Base-by-base conservation (phyloP, 2,113 vertebrate genomes). In the Phoenicopterus ruber region DNA sequence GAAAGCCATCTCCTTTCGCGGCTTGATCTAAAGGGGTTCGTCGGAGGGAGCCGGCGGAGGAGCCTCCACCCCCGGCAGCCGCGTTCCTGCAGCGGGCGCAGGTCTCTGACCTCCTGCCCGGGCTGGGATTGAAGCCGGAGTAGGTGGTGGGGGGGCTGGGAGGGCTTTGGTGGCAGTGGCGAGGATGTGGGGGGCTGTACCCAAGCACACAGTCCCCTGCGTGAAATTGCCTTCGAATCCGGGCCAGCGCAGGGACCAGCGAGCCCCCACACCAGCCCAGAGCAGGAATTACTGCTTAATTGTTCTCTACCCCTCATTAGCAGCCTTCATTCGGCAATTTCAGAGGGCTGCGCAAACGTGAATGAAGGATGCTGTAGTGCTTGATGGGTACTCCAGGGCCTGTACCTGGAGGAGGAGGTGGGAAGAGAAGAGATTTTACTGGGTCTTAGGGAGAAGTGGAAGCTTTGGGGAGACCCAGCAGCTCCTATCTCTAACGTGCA, bases 121-220 rank as follows among this genome's bases (percentile, higher is more conserved):
- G 10, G 22, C 76, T 54, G 82, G 57, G 57, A 5, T 5, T 5
- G 55, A 38, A 65, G 76, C 34, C 34, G 5, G 70, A 20, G 38
- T 62, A 65, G 63, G 46, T 6, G 70, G 3, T 15, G 92, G 36
- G 15, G 87, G 11, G 16, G 28, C 74, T 69, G 70, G 52, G 70
- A 36, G 25, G n/a, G 34, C 28, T 76, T 57, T 9, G 47, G 44
- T 26, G 36, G 57, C 32, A 32, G n/a, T 2, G 0, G 31, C 0
- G 13, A 69, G 86, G 67, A 25, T 29, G n/a, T 5, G n/a, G 6
- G 70, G 70, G 38, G 86, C 74, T 26, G 8, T 2, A 5, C 28
- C 26, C 0, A 7, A 70, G 32, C 32, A 3, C 17, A 5, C 8
- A 13, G 24, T 31, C 19, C n/a, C 25, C 4, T 0, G 46, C 80